phyloP scores from a whole-genome alignment of 2,113 vertebrate genomes.

The Perca flavescens region DNA sequence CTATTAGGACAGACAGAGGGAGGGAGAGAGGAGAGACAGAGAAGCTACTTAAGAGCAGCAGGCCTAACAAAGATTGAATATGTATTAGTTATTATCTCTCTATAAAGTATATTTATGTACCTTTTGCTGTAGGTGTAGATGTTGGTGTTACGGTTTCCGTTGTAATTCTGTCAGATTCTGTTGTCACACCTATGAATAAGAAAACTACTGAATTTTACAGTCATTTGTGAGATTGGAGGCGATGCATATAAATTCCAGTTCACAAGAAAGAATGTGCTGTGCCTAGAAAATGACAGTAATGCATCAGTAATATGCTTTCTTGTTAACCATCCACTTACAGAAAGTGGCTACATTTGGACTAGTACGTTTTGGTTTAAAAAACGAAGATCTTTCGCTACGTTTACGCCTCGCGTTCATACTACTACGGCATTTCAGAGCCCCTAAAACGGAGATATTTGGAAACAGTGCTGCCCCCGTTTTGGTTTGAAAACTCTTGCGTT shows the following conservation, averaged over 20 bases:
- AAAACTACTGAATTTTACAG: slow-evolving; percentile 16
- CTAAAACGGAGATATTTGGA: too few relatives aligned
- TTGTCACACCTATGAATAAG: slow-evolving; percentile 31
- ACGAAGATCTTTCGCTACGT: too few relatives aligned
- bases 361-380: too few relatives aligned
- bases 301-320: neutral
- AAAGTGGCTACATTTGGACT: neutral
- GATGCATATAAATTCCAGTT: neutral
- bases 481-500: too few relatives aligned
- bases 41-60: too few relatives aligned
- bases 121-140: slow-evolving; percentile 30
- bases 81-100: neutral
- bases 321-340: neutral
- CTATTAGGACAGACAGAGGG: too few relatives aligned
- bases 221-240: neutral
- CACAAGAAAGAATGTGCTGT: slow-evolving; percentile 23
- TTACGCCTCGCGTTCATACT: too few relatives aligned
- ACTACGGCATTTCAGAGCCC: too few relatives aligned
- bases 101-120: slow-evolving; percentile 29
- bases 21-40: too few relatives aligned
- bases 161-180: neutral
- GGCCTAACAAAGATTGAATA: neutral
- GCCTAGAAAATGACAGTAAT: neutral
- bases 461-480: too few relatives aligned
- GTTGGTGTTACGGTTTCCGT: neutral